Evolutionary conservation across 1,140 invertebrate genomes (phyloP).

Genomic region (Hyles euphorbiae): DNA sequence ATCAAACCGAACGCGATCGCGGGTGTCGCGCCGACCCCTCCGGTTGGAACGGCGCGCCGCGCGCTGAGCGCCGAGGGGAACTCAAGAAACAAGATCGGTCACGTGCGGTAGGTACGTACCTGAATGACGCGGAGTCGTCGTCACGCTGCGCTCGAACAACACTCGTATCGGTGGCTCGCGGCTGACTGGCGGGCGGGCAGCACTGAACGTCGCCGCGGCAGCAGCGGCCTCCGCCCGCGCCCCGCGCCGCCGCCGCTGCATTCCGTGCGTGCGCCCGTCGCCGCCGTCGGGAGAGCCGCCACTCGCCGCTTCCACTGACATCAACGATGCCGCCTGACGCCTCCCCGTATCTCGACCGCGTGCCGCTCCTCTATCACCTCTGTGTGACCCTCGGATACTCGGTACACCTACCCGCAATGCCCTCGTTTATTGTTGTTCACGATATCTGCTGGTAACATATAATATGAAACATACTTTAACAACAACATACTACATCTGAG

Average conservation of each 20-base stretch:
- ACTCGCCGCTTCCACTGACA: constrained; percentile 36
- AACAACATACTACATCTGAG: too few relatives aligned
- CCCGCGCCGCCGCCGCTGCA: constrained; percentile 54
- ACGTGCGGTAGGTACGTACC: constrained; percentile 55
- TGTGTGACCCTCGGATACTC: constrained; percentile 37
- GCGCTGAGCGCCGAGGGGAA: constrained; percentile 6
- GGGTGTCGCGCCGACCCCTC: constrained; percentile 12
- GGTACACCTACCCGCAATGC: too few relatives aligned
- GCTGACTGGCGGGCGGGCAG: constrained; percentile 61
- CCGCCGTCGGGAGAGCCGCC: constrained; percentile 48
- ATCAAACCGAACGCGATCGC: constrained; percentile 16
- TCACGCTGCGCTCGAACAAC: constrained; percentile 40
- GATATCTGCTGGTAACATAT: too few relatives aligned
- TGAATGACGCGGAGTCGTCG: constrained; percentile 46
- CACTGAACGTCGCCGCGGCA: constrained; percentile 55
- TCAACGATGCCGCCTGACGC: constrained; percentile 37
- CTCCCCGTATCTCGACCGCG: constrained; percentile 37
- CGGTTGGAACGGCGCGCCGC: constrained; percentile 1
- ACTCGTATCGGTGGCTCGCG: constrained; percentile 64
- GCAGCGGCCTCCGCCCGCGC: constrained; percentile 56
- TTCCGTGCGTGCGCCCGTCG: constrained; percentile 55
- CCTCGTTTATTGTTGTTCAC: too few relatives aligned
- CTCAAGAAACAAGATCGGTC: constrained; percentile 39
- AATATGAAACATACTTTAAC: too few relatives aligned
- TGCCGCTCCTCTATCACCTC: constrained; percentile 37